A percentile compares a stretch with the other conserved stretches of the same genome.
phyloP scores from a whole-genome alignment of 2,797 vertebrate species.

The Carduelis carduelis region DNA sequence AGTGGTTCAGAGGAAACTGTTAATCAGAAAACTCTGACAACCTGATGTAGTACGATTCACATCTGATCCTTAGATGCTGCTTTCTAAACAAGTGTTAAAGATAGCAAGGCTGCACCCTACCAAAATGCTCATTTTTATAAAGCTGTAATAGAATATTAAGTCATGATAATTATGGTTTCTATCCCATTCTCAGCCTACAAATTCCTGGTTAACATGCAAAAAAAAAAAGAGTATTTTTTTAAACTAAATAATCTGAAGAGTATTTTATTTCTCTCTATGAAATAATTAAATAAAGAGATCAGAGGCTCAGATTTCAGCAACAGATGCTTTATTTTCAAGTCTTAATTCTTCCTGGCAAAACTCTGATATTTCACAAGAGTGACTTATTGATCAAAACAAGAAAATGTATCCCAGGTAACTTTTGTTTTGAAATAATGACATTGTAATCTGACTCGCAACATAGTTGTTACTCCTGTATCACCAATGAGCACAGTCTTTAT shows the following conservation, averaged over 20 bases:
- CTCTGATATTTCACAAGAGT: not conserved
- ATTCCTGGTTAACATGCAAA: not conserved
- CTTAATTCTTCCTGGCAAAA: conserved; percentile 1
- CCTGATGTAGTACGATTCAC: not conserved
- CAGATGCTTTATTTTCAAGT: not conserved
- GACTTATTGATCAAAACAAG: not conserved
- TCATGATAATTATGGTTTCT: not conserved
- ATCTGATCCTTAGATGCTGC: not conserved
- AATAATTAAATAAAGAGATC: not conserved
- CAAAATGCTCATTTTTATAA: not conserved
- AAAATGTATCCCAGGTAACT: not conserved
- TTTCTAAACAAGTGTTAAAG: not conserved
- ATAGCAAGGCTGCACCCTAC: not conserved
- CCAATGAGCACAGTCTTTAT: not conserved
- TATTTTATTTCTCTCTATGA: not conserved
- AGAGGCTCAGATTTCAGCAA: not conserved
- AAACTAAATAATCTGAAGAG: not conserved
- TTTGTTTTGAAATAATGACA: conserved; percentile 7
- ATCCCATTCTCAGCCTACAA: not conserved
- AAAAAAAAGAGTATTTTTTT: not conserved
- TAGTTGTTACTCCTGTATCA: not conserved
- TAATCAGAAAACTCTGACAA: not conserved
- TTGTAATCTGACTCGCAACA: not conserved
- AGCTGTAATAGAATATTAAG: not conserved
- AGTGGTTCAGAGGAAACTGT: not conserved